These are phyloP conservation scores for Aurelia aurita complex sp. Pacific DNA, from an alignment of 30 jellyfish, hydroid and myxozoan genomes.

Conservation along the genomic window DNA sequence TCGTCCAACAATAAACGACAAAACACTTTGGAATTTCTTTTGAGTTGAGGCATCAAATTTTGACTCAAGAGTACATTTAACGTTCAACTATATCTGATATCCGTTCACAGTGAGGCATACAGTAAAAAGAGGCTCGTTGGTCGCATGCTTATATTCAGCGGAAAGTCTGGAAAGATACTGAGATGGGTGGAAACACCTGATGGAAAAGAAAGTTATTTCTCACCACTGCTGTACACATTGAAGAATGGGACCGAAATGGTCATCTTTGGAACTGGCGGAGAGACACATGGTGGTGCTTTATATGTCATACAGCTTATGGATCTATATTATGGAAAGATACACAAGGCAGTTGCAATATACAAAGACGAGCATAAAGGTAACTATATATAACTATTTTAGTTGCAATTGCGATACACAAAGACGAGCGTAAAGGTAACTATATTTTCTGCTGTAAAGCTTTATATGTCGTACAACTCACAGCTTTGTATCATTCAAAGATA, in stretches of 20 bases:
- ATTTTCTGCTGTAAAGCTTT: too few species aligned
- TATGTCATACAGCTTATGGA: conserved; percentile 74
- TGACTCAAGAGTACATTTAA: background rate
- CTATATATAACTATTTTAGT: conserved; percentile 19
- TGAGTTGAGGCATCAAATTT: too few species aligned
- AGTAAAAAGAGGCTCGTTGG: conserved; percentile 73
- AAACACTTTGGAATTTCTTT: too few species aligned
- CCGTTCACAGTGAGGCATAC: conserved; percentile 68
- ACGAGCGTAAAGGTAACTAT: conserved; percentile 13
- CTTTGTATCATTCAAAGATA: too few species aligned
- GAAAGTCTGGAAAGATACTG: conserved; percentile 72
- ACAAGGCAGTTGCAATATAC: conserved; percentile 33
- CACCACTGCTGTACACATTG: conserved; percentile 84
- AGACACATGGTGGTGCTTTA: conserved; percentile 84
- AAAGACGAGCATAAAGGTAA: conserved; percentile 40
- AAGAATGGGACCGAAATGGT: conserved; percentile 78
- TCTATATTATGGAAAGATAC: conserved; percentile 61
- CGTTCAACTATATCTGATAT: too few species aligned
- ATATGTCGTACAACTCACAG: too few species aligned
- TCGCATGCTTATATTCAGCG: conserved; percentile 73
- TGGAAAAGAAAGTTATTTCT: conserved; percentile 78
- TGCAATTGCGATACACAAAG: conserved; percentile 37
- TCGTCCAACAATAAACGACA: too few species aligned
- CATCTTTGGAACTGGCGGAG: conserved; percentile 94
- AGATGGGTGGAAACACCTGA: conserved; percentile 78